Conservation (phyloP, 2,113 vertebrate species). For the Hucho hucho region DNA sequence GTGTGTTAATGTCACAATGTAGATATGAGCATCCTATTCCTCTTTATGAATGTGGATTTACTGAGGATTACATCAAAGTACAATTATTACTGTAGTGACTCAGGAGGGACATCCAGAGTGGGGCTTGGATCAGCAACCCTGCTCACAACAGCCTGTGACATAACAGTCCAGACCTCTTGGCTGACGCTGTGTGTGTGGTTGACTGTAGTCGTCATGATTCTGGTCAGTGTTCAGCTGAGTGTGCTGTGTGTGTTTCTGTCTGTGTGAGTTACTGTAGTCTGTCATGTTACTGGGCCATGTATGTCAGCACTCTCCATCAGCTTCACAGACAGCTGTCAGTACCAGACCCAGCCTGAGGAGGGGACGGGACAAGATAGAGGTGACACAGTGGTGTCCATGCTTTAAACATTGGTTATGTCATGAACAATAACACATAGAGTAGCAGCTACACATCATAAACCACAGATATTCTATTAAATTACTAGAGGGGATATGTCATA, state of each 20-base stretch:
- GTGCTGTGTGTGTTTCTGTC: not conserved
- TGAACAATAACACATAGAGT: too few species aligned
- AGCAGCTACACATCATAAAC: slow-evolving; percentile 29
- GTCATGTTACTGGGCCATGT: slow-evolving; percentile 3
- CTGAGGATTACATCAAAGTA: slow-evolving; percentile 58
- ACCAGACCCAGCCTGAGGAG: too few species aligned
- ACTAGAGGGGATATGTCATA: too few species aligned
- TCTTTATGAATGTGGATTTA: slow-evolving; percentile 54
- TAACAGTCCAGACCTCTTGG: slow-evolving; percentile 27
- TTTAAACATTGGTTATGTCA: not conserved
- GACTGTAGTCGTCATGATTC: not conserved
- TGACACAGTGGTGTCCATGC: not conserved
- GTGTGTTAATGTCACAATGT: not conserved
- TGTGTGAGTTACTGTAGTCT: not conserved
- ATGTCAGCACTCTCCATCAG: slow-evolving; percentile 34
- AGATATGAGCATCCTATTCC: slow-evolving; percentile 57
- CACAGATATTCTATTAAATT: not conserved
- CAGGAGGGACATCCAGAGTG: slow-evolving; percentile 54
- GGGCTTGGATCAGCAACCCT: slow-evolving; percentile 35
- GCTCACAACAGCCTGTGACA: slow-evolving; percentile 43
- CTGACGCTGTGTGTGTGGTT: not conserved
- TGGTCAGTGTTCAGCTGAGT: not conserved
- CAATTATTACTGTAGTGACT: slow-evolving; percentile 62
- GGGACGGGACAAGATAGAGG: slow-evolving; percentile 16
- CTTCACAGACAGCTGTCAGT: slow-evolving; percentile 43